phyloP scores from a whole-genome alignment of 2,797 vertebrate species.

The Pelochelys cantorii region DNA sequence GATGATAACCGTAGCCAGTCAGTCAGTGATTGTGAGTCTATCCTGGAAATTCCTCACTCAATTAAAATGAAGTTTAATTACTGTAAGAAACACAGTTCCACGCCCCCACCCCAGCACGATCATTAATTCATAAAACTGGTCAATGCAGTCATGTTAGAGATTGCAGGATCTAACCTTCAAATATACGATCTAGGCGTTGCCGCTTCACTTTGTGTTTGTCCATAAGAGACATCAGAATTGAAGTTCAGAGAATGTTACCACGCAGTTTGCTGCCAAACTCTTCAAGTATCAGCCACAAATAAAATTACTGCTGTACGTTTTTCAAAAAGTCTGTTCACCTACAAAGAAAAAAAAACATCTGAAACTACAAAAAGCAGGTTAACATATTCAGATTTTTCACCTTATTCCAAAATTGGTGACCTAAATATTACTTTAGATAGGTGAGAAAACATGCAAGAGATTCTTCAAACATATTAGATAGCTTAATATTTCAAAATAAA shows the following conservation, averaged over 20 bases:
- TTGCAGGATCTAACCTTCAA: constrained; percentile 74
- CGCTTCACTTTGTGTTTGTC: constrained; percentile 84
- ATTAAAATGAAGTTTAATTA: background rate
- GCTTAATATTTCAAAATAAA: background rate
- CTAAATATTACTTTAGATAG: background rate
- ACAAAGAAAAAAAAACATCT: constrained; percentile 36
- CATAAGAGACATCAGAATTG: constrained; percentile 73
- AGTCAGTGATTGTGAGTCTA: background rate
- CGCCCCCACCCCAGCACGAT: background rate
- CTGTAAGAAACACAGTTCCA: background rate
- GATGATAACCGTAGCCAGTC: background rate
- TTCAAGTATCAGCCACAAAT: constrained; percentile 30
- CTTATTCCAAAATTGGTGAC: background rate
- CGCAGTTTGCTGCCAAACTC: constrained; percentile 56
- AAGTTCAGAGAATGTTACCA: constrained; percentile 62
- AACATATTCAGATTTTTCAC: background rate
- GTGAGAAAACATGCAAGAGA: accelerated
- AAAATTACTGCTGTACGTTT: constrained; percentile 31
- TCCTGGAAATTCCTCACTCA: background rate
- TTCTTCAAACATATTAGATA: background rate
- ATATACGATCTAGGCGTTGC: constrained; percentile 81
- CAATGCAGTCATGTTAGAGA: background rate
- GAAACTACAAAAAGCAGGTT: background rate
- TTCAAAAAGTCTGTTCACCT: constrained; percentile 46
- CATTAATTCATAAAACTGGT: background rate